Percentiles rank a stretch among this genome's conserved stretches.
Evolutionary conservation across 64 coral and sea anemone genomes (phyloP).

Genomic region (Montipora efflorescens): DNA sequence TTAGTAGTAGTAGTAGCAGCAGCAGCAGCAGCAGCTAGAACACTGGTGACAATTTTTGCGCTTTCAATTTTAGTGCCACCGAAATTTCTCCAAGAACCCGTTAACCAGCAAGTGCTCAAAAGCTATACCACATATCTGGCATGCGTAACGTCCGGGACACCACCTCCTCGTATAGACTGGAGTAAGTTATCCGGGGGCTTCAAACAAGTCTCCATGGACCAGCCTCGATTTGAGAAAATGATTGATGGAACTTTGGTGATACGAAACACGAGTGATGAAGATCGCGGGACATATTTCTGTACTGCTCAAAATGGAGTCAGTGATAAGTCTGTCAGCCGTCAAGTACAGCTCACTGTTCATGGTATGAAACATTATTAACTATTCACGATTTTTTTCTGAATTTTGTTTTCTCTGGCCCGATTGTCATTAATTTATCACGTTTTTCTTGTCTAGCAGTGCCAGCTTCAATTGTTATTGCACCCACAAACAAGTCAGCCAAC

Average conservation of each 20-base stretch:
- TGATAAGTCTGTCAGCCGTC: slow-evolving; percentile 29
- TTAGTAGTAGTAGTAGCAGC: no score
- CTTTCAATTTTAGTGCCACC: slow-evolving; percentile 57
- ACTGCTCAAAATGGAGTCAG: slow-evolving; percentile 68
- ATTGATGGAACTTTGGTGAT: slow-evolving; percentile 90
- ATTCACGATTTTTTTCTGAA: no score
- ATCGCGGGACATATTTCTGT: slow-evolving; percentile 74
- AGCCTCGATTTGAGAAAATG: slow-evolving; percentile 72
- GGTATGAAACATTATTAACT: slow-evolving; percentile 57
- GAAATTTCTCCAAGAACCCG: slow-evolving; percentile 73
- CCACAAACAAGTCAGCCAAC: slow-evolving; percentile 46
- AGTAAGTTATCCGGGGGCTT: slow-evolving; percentile 57
- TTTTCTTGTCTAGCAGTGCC: slow-evolving; percentile 92
- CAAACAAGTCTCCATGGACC: slow-evolving; percentile 35
- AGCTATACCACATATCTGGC: slow-evolving; percentile 58
- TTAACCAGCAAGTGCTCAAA: slow-evolving; percentile 74
- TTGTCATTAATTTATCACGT: slow-evolving; percentile 5
- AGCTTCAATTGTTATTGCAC: slow-evolving; percentile 76
- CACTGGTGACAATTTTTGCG: not conserved
- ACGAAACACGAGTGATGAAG: slow-evolving; percentile 65
- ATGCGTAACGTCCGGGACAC: slow-evolving; percentile 77
- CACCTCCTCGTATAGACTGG: slow-evolving; percentile 88
- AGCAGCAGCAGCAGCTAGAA: not conserved
- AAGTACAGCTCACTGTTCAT: slow-evolving; percentile 73
- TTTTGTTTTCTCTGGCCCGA: no score